phyloP scores from a whole-genome alignment of 2,113 vertebrate genomes.

The Eclectus roratus region DNA sequence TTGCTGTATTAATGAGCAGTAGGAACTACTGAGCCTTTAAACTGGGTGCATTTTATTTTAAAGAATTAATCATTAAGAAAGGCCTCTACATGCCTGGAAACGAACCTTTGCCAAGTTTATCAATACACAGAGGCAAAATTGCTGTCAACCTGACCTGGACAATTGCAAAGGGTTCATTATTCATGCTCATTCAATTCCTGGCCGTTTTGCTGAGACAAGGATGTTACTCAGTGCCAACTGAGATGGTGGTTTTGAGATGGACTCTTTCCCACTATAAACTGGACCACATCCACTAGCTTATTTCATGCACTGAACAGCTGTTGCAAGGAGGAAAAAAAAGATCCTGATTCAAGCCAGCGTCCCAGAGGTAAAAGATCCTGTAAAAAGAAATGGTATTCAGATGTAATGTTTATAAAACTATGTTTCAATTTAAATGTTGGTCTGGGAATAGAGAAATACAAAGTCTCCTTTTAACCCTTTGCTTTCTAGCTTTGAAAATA shows the following conservation, averaged over 20 bases:
- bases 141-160: conserved; percentile 57
- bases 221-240: conserved; percentile 17
- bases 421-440: not conserved
- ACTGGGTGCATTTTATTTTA: not conserved
- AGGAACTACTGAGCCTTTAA: not conserved
- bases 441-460: not conserved
- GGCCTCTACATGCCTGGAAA: not conserved
- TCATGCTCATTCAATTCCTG: conserved; percentile 58
- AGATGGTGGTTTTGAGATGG: conserved; percentile 52
- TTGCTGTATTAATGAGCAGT: not conserved
- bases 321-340: not conserved
- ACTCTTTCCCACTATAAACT: conserved; percentile 63
- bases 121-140: conserved; percentile 42
- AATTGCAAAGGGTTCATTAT: conserved; percentile 57
- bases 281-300: conserved; percentile 51
- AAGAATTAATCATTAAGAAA: conserved; percentile 30
- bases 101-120: conserved; percentile 44
- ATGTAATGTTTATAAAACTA: not conserved
- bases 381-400: conserved; percentile 17
- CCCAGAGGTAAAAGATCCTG: conserved; percentile 51
- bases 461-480: not conserved
- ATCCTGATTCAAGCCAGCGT: conserved; percentile 2
- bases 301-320: conserved; percentile 52
- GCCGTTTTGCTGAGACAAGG: conserved; percentile 44
- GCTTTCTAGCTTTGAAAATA: not conserved